A percentile compares a stretch with the other conserved stretches of the same genome.
Evolutionary conservation across 2,888 invertebrate species (phyloP).

Genomic region (Rotaria socialis): DNA sequence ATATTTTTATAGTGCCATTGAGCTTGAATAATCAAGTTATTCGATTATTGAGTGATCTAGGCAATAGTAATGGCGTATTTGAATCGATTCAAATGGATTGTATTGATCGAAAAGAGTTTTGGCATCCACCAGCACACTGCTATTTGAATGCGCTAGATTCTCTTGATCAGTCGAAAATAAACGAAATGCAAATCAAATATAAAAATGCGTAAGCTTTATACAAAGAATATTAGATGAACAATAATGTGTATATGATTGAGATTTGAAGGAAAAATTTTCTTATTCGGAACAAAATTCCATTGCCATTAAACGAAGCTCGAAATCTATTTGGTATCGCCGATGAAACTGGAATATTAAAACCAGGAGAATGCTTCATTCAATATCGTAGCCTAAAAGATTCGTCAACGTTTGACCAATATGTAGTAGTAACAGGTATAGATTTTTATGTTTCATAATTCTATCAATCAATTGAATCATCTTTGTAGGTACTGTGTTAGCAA

Average conservation of each 20-base stretch:
- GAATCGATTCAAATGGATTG: not conserved
- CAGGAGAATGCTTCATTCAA: not conserved
- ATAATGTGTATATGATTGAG: not conserved
- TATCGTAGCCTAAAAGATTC: not conserved
- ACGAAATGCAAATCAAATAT: not conserved
- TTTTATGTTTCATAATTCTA: not conserved
- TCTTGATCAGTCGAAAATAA: not conserved
- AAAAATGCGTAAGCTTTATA: not conserved
- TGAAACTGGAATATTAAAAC: not conserved
- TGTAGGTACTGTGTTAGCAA: not conserved
- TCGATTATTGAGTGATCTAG: not conserved
- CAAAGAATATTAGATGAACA: not conserved
- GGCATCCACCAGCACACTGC: not conserved
- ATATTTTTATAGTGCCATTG: not conserved
- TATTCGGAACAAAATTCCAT: not conserved
- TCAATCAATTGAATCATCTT: not conserved
- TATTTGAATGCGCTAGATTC: not conserved
- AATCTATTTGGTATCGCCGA: not conserved
- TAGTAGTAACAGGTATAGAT: not conserved
- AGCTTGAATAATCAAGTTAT: constrained; percentile 21
- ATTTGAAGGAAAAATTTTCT: not conserved
- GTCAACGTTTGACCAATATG: not conserved
- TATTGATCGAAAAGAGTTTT: not conserved
- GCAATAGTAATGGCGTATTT: not conserved
- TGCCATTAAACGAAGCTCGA: not conserved